Conservation (phyloP, 2,113 vertebrate species). For the Urocolius indicus region DNA sequence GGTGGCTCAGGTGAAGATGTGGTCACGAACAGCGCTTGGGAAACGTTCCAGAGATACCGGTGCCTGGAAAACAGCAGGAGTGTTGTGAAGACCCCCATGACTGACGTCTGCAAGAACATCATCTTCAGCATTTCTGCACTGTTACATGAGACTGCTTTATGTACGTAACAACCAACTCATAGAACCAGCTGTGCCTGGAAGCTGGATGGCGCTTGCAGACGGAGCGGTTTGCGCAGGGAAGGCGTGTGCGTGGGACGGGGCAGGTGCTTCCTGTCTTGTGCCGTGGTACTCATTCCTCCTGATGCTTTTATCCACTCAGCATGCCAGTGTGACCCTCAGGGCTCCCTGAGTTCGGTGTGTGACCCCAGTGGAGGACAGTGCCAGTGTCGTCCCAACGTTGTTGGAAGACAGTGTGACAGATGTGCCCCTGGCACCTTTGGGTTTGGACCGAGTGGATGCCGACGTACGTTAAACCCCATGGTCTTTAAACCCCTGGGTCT, state of each 20-base stretch:
- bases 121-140: constrained; percentile 95
- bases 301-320: constrained; percentile 72
- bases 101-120: constrained; percentile 92
- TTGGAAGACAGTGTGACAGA: constrained; percentile 88
- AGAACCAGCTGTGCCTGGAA: neutral
- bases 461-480: constrained; percentile 79
- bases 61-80: constrained; percentile 95
- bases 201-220: neutral
- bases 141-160: constrained; percentile 87
- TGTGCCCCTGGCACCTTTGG: constrained; percentile 91
- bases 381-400: constrained; percentile 89
- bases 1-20: constrained; percentile 85
- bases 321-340: constrained; percentile 94
- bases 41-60: constrained; percentile 94
- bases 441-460: constrained; percentile 93
- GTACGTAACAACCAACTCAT: constrained; percentile 69
- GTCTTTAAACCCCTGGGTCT: neutral
- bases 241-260: fast-evolving
- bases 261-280: neutral
- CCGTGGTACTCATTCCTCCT: neutral
- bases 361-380: constrained; percentile 93
- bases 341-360: constrained; percentile 92
- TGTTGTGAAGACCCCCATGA: constrained; percentile 91
- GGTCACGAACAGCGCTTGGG: constrained; percentile 85
- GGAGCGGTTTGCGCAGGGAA: neutral